These are phyloP conservation scores for Sarcophaga peregrina DNA, from an alignment of 1,140 invertebrate species.

Conservation along the genomic window DNA sequence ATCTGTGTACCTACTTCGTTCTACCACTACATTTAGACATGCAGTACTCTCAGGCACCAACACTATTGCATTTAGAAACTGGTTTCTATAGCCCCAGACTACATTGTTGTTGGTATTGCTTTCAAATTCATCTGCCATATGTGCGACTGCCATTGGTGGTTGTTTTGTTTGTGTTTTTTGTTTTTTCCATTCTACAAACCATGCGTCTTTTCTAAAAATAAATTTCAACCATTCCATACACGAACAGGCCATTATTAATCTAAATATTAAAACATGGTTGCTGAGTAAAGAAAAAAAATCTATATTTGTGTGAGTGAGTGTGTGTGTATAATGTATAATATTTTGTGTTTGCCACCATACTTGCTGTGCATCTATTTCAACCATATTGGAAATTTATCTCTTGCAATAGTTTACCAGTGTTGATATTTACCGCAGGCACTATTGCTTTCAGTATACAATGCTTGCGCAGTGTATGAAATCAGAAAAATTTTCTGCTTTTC, in stretches of 20 bases:
- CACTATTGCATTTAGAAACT: background rate
- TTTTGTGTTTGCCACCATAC: constrained; percentile 2
- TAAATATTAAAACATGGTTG: background rate
- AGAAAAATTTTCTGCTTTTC: background rate
- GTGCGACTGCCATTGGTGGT: constrained; percentile 22
- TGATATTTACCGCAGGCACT: background rate
- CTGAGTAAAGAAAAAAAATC: background rate
- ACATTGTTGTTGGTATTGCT: background rate
- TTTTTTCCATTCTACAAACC: background rate
- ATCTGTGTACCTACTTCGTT: background rate
- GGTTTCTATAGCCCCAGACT: background rate
- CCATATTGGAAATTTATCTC: constrained; percentile 36
- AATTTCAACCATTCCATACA: constrained; percentile 20
- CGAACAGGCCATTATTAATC: background rate
- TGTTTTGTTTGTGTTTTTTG: background rate
- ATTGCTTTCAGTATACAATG: background rate
- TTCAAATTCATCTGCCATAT: constrained; percentile 11
- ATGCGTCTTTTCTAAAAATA: constrained; percentile 33
- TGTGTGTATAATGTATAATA: background rate
- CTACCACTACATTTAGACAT: constrained; percentile 7
- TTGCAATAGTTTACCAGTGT: constrained; percentile 4
- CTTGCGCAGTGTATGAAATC: constrained; percentile 31
- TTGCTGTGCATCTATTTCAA: constrained; percentile 16
- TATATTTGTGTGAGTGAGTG: background rate
- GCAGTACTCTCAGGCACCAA: background rate